phyloP scores from a whole-genome alignment of 2,113 vertebrate genomes.

The Asarcornis scutulata region DNA sequence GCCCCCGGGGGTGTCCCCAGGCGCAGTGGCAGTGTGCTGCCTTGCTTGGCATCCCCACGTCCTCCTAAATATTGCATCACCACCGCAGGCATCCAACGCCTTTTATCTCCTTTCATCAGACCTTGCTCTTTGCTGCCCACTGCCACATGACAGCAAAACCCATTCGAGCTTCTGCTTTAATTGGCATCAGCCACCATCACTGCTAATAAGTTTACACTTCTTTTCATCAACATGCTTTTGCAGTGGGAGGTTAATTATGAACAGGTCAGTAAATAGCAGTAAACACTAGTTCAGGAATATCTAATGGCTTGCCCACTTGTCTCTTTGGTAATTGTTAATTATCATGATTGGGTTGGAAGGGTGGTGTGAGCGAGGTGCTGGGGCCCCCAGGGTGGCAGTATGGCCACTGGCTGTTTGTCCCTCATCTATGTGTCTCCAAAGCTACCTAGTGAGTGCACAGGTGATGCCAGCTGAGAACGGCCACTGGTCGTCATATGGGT shows the following conservation, averaged over 20 bases:
- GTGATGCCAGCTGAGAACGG: background rate
- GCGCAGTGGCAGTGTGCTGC: background rate
- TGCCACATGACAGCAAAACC: background rate
- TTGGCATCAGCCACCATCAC: background rate
- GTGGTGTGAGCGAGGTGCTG: fast-evolving
- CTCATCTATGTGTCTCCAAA: fast-evolving
- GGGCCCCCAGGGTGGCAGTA: background rate
- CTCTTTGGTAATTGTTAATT: slow-evolving; percentile 1
- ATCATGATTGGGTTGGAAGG: background rate
- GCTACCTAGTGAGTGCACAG: background rate
- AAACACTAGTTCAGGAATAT: background rate
- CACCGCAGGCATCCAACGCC: background rate
- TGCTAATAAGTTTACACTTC: background rate
- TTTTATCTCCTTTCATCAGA: background rate
- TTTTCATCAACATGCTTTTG: background rate
- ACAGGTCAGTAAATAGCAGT: slow-evolving; percentile 6
- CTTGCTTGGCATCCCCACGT: background rate
- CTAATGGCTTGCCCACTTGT: background rate
- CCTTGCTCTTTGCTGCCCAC: background rate
- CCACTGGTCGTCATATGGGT: background rate
- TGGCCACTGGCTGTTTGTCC: fast-evolving
- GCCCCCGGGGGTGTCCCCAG: slow-evolving; percentile 3
- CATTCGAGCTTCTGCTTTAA: slow-evolving; percentile 14
- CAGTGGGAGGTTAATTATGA: slow-evolving; percentile 4
- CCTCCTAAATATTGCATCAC: background rate